Conservation (phyloP, 1,140 invertebrate species). For the Anoplophora glabripennis region DNA sequence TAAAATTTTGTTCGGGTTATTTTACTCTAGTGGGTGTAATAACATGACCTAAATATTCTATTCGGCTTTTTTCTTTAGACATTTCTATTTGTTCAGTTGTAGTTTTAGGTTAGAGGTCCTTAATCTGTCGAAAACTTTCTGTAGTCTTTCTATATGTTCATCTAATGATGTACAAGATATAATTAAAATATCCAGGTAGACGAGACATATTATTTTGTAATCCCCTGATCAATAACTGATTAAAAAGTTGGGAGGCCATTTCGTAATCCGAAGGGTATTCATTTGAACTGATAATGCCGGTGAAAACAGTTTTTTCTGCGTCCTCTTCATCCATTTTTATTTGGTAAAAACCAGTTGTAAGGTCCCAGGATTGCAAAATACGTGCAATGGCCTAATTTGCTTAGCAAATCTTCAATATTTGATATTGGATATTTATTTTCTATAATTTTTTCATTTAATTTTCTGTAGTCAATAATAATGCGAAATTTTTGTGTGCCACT, state of each 20-base stretch:
- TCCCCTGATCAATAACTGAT: constrained; percentile 30
- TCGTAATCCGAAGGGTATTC: constrained; percentile 49
- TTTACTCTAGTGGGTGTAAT: constrained; percentile 15
- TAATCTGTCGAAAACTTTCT: constrained; percentile 28
- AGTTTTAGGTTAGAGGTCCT: constrained; percentile 14
- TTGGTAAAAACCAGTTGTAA: neutral
- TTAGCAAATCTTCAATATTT: too few species aligned
- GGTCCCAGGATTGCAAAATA: too few species aligned
- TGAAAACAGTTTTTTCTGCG: neutral
- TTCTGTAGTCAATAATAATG: too few species aligned
- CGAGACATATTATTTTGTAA: constrained; percentile 35
- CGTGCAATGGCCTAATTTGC: too few species aligned
- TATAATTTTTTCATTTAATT: too few species aligned
- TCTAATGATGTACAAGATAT: constrained; percentile 27
- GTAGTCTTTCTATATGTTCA: constrained; percentile 26
- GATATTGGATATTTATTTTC: too few species aligned
- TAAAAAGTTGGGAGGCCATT: constrained; percentile 48
- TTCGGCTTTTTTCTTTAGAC: constrained; percentile 40
- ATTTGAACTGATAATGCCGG: constrained; percentile 41
- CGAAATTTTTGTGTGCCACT: too few species aligned
- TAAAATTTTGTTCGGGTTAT: constrained; percentile 37
- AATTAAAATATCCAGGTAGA: constrained; percentile 44
- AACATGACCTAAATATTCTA: constrained; percentile 46
- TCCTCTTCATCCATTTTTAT: neutral
- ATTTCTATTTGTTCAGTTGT: constrained; percentile 33